A percentile compares a stretch with the other conserved stretches of the same genome.
Evolutionary conservation across 2,888 invertebrate species (phyloP).

Genomic region (Brachypalpus laphriformis): DNA sequence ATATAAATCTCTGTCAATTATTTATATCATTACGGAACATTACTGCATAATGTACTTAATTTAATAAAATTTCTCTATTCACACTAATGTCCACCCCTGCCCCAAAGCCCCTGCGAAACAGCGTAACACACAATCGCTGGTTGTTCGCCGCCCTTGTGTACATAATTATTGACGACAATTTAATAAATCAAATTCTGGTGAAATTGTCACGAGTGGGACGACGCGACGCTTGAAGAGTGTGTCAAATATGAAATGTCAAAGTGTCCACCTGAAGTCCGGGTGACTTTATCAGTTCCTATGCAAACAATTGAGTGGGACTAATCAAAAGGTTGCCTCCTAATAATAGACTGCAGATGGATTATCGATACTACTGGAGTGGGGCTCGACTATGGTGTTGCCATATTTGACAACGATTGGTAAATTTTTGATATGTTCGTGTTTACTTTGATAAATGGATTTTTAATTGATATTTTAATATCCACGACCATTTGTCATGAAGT

Average conservation of each 20-base stretch:
- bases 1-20: constrained; percentile 39
- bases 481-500: constrained; percentile 8
- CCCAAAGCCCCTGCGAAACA: background rate
- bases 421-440: too few relatives aligned
- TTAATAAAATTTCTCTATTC: constrained; percentile 42
- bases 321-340: constrained; percentile 14
- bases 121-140: background rate
- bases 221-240: constrained; percentile 2
- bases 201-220: constrained; percentile 7
- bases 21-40: constrained; percentile 46
- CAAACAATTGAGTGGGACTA: constrained; percentile 26
- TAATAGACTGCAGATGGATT: background rate
- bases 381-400: background rate
- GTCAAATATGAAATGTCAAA: constrained; percentile 54
- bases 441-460: constrained; percentile 56
- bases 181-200: constrained; percentile 49
- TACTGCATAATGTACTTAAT: constrained; percentile 55
- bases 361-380: background rate
- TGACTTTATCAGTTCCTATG: constrained; percentile 12
- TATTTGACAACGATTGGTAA: constrained; percentile 16
- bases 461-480: constrained; percentile 62
- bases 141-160: background rate
- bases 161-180: constrained; percentile 30
- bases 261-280: constrained; percentile 9
- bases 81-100: background rate